A percentile compares a stretch with the other conserved stretches of the same genome.
Evolutionary conservation across 2,888 invertebrate genomes (phyloP).

Genomic region (Catocala sponsa): DNA sequence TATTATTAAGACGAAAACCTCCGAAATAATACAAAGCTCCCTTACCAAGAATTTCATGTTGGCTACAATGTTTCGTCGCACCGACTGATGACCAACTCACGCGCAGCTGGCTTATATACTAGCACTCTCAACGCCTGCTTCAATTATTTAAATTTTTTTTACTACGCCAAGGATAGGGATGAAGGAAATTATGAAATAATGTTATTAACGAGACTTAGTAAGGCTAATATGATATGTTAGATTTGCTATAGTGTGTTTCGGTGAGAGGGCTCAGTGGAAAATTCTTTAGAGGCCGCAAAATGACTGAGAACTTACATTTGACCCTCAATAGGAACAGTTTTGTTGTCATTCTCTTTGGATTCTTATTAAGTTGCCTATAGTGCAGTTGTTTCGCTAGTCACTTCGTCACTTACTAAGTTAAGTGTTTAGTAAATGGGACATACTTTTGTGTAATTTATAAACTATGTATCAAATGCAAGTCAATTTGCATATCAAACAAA

Average conservation of each 20-base stretch:
- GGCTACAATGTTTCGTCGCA: slow-evolving; percentile 58
- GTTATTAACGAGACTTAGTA: slow-evolving; percentile 17
- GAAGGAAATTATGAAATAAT: slow-evolving; percentile 40
- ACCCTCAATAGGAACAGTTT: too few relatives aligned
- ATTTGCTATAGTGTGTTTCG: not conserved
- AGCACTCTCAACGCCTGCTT: slow-evolving; percentile 36
- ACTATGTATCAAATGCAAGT: too few relatives aligned
- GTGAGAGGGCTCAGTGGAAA: not conserved
- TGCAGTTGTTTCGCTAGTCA: too few relatives aligned
- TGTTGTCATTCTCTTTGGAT: too few relatives aligned
- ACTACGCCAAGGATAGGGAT: slow-evolving; percentile 64
- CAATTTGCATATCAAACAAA: too few relatives aligned
- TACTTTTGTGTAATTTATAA: too few relatives aligned
- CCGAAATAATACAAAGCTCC: slow-evolving; percentile 37
- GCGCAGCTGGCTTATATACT: slow-evolving; percentile 66
- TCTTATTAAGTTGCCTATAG: too few relatives aligned
- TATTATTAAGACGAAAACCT: slow-evolving; percentile 2
- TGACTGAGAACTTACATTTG: not conserved
- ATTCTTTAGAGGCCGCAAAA: not conserved
- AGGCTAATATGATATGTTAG: slow-evolving; percentile 5
- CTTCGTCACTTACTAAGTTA: too few relatives aligned
- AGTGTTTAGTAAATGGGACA: too few relatives aligned
- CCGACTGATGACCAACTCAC: slow-evolving; percentile 66
- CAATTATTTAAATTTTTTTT: slow-evolving; percentile 60
- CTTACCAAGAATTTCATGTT: slow-evolving; percentile 82